phyloP scores from a whole-genome alignment of 2,888 invertebrate genomes.

The Stenodera caucasica region DNA sequence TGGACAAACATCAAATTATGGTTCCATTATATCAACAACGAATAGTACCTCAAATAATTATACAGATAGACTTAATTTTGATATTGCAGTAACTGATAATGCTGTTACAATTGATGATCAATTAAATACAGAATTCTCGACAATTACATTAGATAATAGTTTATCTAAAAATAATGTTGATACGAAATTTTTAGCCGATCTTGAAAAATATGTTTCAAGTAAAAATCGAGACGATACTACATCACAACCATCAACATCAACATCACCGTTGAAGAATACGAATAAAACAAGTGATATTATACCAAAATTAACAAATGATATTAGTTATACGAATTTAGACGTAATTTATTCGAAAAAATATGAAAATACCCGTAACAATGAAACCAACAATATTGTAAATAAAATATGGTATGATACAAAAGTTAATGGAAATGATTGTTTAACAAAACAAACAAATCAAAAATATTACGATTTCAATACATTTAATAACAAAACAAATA shows the following conservation, averaged over 20 bases:
- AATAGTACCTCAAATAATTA: not conserved
- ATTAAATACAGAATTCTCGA: constrained; percentile 22
- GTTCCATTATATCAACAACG: not conserved
- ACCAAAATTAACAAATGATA: not conserved
- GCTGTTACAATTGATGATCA: constrained; percentile 21
- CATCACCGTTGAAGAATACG: not conserved
- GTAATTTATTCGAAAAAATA: constrained; percentile 33
- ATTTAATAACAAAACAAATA: constrained; percentile 38
- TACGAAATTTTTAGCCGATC: constrained; percentile 66
- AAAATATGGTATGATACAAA: constrained; percentile 58
- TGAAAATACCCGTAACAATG: constrained; percentile 36
- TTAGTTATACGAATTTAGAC: constrained; percentile 33
- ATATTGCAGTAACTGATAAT: constrained; percentile 10
- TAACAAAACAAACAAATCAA: constrained; percentile 36
- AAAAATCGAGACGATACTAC: constrained; percentile 51
- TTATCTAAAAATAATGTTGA: constrained; percentile 32
- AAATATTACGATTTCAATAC: constrained; percentile 16
- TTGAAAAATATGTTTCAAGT: constrained; percentile 63
- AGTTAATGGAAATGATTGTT: constrained; percentile 36
- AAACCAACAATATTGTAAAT: constrained; percentile 55
- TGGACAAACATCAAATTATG: not conserved
- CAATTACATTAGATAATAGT: constrained; percentile 33
- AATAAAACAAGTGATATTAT: not conserved
- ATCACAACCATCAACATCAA: constrained; percentile 42
- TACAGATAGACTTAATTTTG: too few relatives aligned